Base-by-base conservation (phyloP, 2,113 vertebrate genomes). In the Rhizomys pruinosus region DNA sequence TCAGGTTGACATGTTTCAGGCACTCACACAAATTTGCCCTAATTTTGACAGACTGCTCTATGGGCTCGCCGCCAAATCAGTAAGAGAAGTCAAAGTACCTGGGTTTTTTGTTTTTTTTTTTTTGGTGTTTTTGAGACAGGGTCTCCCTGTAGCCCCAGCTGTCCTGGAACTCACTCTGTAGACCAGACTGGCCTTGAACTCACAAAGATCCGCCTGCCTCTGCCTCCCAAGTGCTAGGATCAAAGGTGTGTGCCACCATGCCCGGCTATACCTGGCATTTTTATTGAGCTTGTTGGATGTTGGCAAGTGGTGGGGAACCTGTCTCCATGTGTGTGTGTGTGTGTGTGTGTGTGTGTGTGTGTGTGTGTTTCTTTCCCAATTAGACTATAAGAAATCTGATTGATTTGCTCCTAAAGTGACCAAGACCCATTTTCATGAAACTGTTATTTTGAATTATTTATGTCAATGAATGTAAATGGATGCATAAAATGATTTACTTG, bases 371-470 rank as follows among this genome's bases (percentile, higher is more conserved):
- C 44, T 78, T 52, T 84, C 39, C 13, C 57, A 93, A 37, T 88
- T 78, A 66, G 16, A 25, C 52, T 74, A 57, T 57, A 89, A n/a
- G 15, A 90, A 78, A 84, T 69, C 9, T 81, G 84, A 86, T 59
- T 63, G 37, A 85, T 93, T 90, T 95, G 5, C n/a, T 89, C n/a
- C 64, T 92, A 81, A 96, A 90, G 10, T 91, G 22, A 47, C 84
- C 47, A 79, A 37, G 13, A 81, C 27, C 52, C 68, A 15, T 87
- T 84, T 77, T 88, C 93, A 82, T 91, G 87, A 87, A 47, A 95
- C 63, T 73, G 3, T 68, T 95, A 94, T 92, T 95, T 94, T 96
- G 59, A 91, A 91, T 88, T 90, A 91, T 88, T 95, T 96, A 95
- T 95, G 92, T 94, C 59, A 93, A 17, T 71, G 84, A 94, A 69